Evolutionary conservation across 2,797 vertebrate genomes (phyloP), one percentile per base, ranked within the genome.

Genomic region (Myiotriccus ornatus): DNA sequence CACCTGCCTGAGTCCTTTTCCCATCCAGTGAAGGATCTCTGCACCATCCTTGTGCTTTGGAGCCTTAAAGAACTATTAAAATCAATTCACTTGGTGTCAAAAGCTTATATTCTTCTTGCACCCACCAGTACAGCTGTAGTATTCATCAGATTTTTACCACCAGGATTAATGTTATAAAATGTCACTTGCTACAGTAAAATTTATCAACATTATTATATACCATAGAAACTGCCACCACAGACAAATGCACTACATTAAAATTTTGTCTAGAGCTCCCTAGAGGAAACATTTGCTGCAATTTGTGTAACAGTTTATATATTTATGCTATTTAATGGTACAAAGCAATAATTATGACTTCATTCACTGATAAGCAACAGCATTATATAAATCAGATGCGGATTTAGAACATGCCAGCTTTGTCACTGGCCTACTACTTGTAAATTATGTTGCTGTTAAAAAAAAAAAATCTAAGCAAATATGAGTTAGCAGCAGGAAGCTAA

Each of bases 401-500:
- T 98, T 97, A 98, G 97, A 97, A 97, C 97, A 97, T 83, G 97
- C 97, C 97, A 97, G 96, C 97, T 97, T 97, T 97, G 97, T 98
- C 98, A 98, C 97, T 97, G 97, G 97, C 96, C 97, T 97, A 98
- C 98, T 96, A 97, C 97, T 97, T 98, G 98, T 98, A 98, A 98
- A 98, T 98, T 98, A 98, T 98, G 98, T 98, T 98, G 97, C 97
- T 96, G 97, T 98, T 97, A 97, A 97, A 98, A 98, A 98, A 97
- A 97, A 97, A 98, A 97, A 97, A 92, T 96, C 97, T 97, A 97
- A 98, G 98, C 98, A 99, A 99, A 99, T 99, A 99, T 98, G 99
- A 99, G 98, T 98, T 98, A 99, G 98, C 99, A 99, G 99, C 99
- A 98, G 98, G 99, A 98, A 98, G 98, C 99, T 99, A 99, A 99